Conservation (phyloP, 1,140 invertebrate genomes). For the Drosophila burlai region DNA sequence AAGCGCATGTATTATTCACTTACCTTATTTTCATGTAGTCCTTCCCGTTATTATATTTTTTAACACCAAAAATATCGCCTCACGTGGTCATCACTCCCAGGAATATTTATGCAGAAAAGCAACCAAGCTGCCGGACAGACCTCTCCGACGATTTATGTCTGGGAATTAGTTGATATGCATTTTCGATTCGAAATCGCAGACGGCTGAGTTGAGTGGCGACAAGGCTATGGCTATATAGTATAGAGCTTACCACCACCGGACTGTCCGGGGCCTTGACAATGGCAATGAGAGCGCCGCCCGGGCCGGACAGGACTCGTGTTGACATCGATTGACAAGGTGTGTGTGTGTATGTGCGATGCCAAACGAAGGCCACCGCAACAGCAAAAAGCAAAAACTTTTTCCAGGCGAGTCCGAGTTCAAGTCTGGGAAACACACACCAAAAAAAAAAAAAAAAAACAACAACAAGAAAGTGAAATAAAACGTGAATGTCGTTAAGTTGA, state of each 20-base stretch:
- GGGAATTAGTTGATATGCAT: slow-evolving; percentile 60
- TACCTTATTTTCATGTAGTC: no score
- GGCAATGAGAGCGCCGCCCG: slow-evolving; percentile 45
- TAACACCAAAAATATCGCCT: background rate
- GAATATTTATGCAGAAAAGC: slow-evolving; percentile 37
- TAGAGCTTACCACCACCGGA: slow-evolving; percentile 14
- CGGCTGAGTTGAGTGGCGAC: slow-evolving; percentile 30
- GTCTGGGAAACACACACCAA: slow-evolving; percentile 25
- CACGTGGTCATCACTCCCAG: slow-evolving; percentile 15
- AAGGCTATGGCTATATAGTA: slow-evolving; percentile 17
- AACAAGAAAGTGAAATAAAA: slow-evolving; percentile 25
- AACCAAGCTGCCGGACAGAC: background rate
- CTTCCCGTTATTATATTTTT: background rate
- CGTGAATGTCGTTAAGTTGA: slow-evolving; percentile 56
- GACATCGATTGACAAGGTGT: slow-evolving; percentile 74
- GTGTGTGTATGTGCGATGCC: background rate
- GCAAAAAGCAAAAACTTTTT: slow-evolving; percentile 39
- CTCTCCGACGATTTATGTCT: slow-evolving; percentile 46
- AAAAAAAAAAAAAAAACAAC: background rate
- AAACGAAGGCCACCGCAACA: slow-evolving; percentile 30
- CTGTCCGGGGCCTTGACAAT: slow-evolving; percentile 67
- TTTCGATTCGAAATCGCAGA: slow-evolving; percentile 57
- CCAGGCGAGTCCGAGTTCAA: slow-evolving; percentile 30
- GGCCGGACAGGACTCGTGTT: slow-evolving; percentile 51
- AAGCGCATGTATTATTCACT: accelerated